These are phyloP conservation scores for Brenthis ino DNA, from an alignment of 2,888 invertebrate genomes.

Conservation along the genomic window DNA sequence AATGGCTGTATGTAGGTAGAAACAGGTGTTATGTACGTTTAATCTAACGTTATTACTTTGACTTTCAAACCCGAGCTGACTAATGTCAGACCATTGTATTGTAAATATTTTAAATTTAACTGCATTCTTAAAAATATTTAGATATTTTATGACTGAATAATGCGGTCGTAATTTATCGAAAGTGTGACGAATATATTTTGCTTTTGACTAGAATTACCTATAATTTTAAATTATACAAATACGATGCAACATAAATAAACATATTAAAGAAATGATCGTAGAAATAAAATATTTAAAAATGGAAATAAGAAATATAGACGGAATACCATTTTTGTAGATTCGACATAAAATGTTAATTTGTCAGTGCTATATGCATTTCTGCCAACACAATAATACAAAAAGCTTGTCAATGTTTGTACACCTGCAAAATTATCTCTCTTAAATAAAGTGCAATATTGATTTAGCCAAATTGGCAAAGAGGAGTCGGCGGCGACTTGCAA, in stretches of 20 bases:
- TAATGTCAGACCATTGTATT: slow-evolving; percentile 18
- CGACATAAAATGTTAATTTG: slow-evolving; percentile 69
- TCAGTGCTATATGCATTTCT: slow-evolving; percentile 68
- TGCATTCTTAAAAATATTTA: slow-evolving; percentile 31
- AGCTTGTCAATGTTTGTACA: slow-evolving; percentile 62
- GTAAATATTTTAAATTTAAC: slow-evolving; percentile 14
- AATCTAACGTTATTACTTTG: slow-evolving; percentile 12
- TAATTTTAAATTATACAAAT: slow-evolving; percentile 12
- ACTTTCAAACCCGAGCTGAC: slow-evolving; percentile 16
- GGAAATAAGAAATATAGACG: slow-evolving; percentile 30
- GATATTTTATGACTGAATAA: slow-evolving; percentile 24
- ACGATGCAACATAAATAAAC: background rate
- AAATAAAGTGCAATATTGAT: slow-evolving; percentile 62
- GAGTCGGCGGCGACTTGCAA: slow-evolving; percentile 13
- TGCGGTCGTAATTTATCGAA: slow-evolving; percentile 26
- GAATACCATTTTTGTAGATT: slow-evolving; percentile 60
- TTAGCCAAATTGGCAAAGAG: slow-evolving; percentile 12
- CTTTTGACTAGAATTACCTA: slow-evolving; percentile 13
- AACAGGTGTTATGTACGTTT: slow-evolving; percentile 16
- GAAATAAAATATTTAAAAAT: background rate
- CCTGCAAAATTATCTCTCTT: slow-evolving; percentile 56
- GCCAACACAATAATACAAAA: slow-evolving; percentile 59
- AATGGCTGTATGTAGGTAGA: background rate
- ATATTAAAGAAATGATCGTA: background rate
- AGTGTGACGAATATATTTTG: slow-evolving; percentile 28